phyloP scores from a whole-genome alignment of 2,888 invertebrate genomes.

The Gandaritis pyraliata region DNA sequence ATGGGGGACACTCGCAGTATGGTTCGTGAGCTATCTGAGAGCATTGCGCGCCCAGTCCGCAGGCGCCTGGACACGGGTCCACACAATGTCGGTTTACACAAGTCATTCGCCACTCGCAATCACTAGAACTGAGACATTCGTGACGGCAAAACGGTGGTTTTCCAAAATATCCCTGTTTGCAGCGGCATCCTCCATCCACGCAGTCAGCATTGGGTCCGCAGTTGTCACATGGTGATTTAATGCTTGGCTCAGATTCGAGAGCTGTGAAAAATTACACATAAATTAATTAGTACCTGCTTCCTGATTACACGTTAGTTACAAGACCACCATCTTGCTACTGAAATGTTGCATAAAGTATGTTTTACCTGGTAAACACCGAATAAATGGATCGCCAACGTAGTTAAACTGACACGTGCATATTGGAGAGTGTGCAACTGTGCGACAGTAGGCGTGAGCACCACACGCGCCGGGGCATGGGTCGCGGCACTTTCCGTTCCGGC shows the following conservation, averaged over 20 bases:
- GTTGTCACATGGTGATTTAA: conserved; percentile 85
- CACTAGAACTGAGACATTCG: conserved; percentile 89
- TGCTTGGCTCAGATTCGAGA: conserved; percentile 60
- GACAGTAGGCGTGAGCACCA: conserved; percentile 89
- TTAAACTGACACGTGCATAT: conserved; percentile 88
- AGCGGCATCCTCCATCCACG: conserved; percentile 87
- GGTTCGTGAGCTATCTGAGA: conserved; percentile 89
- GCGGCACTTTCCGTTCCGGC: conserved; percentile 86
- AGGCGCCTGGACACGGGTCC: conserved; percentile 90
- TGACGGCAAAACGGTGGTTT: conserved; percentile 90
- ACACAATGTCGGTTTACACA: conserved; percentile 89
- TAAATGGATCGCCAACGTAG: conserved; percentile 91
- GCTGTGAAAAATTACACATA: conserved; percentile 25
- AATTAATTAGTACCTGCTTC: no score
- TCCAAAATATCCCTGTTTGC: conserved; percentile 87
- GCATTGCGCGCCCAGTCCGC: conserved; percentile 89
- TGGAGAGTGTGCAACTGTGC: conserved; percentile 90
- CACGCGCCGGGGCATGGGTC: conserved; percentile 91
- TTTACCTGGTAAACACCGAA: conserved; percentile 86
- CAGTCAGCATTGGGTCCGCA: conserved; percentile 92
- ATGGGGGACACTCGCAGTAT: conserved; percentile 87
- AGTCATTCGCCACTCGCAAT: conserved; percentile 88
- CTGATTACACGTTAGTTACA: neutral
- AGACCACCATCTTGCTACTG: neutral
- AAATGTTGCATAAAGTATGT: conserved; percentile 1